Evolutionary conservation across 1,140 invertebrate species (phyloP), one percentile per base, ranked within the genome.

Genomic region (Conus betulinus): DNA sequence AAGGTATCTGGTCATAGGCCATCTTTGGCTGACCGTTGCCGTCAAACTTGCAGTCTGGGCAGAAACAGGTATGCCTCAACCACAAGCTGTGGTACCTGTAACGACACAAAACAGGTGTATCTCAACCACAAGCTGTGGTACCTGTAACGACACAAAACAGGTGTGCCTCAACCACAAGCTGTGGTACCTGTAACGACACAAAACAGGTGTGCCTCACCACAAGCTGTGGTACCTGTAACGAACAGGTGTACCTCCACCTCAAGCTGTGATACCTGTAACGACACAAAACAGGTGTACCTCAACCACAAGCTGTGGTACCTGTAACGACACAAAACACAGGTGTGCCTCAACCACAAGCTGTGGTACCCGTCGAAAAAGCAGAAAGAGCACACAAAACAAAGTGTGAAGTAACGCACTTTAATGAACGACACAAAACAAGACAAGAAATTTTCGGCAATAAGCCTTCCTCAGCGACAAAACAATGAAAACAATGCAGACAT

Each of bases 11-110:
- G 51, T 81, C 79, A 17, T 81, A 81, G 13, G 39, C 79, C 39
- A 81, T 11, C 79, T 81, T 81, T 11, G 79, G 79, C 51, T 81
- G 79, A 53, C 79, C 79, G 51, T 81, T 81, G 39, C 79, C 78
- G 51, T 81, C 79, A 20, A 81, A 81, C 79, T 81, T 81, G 23
- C 78, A 81, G 79, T 81, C 79, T 51, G 39, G 15, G 52, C 79
- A 81, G 79, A 81, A 81, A 81, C 79, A 81, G 4, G 39, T 81
- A 51, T 53, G 52, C 27, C 79, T 39, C 39, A 81, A 17, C 79
- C 79, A 55, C 51, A 81, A 7, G 15, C 27, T 81, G 52, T 81
- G 79, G 51, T 53, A 81, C 79, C 78, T 81, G 78, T 13, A 78
- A 25, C 76, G 39, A 57, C 6, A 57, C 55, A 57, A 81, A 81